Conservation (phyloP, 2,113 vertebrate genomes). For the Girardinichthys multiradiatus region DNA sequence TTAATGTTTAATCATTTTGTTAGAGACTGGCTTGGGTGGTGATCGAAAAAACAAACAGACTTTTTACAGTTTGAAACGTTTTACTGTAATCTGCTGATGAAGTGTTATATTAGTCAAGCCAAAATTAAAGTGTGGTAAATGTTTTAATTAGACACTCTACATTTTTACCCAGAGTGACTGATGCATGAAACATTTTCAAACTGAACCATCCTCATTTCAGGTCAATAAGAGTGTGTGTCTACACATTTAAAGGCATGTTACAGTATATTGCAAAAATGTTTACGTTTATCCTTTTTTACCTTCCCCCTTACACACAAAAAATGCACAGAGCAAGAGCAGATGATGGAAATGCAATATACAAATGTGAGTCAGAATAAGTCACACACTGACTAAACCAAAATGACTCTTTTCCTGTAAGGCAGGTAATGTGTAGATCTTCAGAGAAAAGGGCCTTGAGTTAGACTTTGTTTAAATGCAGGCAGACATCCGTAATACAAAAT, state of each 20-base stretch:
- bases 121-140: background rate
- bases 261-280: background rate
- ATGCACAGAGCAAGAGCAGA: background rate
- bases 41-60: slow-evolving; percentile 23
- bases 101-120: too few species aligned
- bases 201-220: background rate
- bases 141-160: background rate
- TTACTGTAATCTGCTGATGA: background rate
- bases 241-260: background rate
- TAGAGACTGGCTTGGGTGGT: slow-evolving; percentile 12
- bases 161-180: background rate
- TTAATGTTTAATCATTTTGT: slow-evolving; percentile 60
- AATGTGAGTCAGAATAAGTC: slow-evolving; percentile 52
- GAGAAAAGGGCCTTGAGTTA: slow-evolving; percentile 5
- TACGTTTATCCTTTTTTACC: background rate
- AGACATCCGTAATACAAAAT: slow-evolving; percentile 10
- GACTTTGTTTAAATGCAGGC: slow-evolving; percentile 24
- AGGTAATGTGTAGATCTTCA: slow-evolving; percentile 47
- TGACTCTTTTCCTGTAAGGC: slow-evolving; percentile 35
- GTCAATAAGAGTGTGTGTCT: background rate
- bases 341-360: background rate
- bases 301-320: background rate
- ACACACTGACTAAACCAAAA: slow-evolving; percentile 44
- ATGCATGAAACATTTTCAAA: background rate
- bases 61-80: slow-evolving; percentile 12